Evolutionary conservation across 2,797 vertebrate species (phyloP), one percentile per base, ranked within the genome.

Genomic region (Melanotaenia boesemani): DNA sequence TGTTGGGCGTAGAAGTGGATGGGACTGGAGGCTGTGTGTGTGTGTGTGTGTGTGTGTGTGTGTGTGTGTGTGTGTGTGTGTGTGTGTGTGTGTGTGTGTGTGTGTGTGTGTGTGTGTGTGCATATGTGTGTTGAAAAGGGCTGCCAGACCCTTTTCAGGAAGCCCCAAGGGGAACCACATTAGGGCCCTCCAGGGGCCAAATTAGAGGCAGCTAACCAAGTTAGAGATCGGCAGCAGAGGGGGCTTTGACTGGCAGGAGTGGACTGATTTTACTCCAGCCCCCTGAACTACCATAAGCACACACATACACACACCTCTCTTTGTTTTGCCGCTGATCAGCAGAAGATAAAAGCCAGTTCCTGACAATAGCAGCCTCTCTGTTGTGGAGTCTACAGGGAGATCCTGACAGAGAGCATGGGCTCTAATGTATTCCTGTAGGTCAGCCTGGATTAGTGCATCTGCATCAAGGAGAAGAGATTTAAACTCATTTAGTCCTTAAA

Each of bases 151-250:
- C 69, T 77, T 88, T 86, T 92, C 72, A 87, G 77, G 77, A 76
- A 67, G 76, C 69, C 84, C 86, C 70, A 30, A 11, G 9, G 83
- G 70, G 82, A 68, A 66, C 74, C 83, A 84, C 81, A 90, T 91
- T 88, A 91, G 80, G 83, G 78, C 77, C 89, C 92, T 89, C 91
- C 64, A 0, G 77, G 91, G 91, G 86, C 87, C 90, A 93, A 92
- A 95, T 95, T 94, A 94, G 88, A 89, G 81, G 80, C 79, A 80
- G 84, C 91, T 94, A 94, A 93, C 91, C 80, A 78, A 92, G 91
- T 94, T 93, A 93, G 91, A 81, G 79, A 90, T 78, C 28, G 44
- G 81, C 79, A 81, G 87, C 64, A 88, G 83, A 77, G 86, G 88
- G 88, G 82, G 81, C 44, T 39, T 78, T 89, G 90, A 89, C 82